These are phyloP conservation scores for Tapirus terrestris DNA, from an alignment of 2,113 vertebrate genomes.

Conservation along the genomic window DNA sequence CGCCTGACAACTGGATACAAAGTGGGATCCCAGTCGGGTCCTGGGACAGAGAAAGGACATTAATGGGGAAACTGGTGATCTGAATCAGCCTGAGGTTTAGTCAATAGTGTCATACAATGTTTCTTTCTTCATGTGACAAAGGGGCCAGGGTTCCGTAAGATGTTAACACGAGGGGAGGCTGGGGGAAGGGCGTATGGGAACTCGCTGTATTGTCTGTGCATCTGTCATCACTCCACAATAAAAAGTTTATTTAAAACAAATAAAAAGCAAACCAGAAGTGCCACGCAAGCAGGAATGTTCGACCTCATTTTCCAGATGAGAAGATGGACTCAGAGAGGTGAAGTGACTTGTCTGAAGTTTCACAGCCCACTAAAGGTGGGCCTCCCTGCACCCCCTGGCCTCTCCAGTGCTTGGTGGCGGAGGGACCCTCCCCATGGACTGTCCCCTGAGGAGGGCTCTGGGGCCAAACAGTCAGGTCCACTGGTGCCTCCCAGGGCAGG, in stretches of 20 bases:
- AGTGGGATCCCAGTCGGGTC: not conserved
- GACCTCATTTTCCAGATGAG: not conserved
- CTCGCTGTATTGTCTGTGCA: not conserved
- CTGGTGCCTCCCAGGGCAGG: not conserved
- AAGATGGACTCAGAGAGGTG: not conserved
- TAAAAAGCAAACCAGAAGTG: not conserved
- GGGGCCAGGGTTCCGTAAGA: fast-evolving
- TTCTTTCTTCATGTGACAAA: not conserved
- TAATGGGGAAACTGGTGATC: not conserved
- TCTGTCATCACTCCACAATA: not conserved
- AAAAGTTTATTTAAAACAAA: not conserved
- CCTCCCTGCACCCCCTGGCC: too few relatives aligned
- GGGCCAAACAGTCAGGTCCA: not conserved
- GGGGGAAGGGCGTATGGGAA: not conserved
- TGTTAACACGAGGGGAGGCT: not conserved
- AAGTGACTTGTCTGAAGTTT: not conserved
- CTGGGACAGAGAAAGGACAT: not conserved
- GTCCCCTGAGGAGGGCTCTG: not conserved
- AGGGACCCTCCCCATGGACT: not conserved
- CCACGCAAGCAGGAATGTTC: not conserved
- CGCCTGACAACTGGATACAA: too few relatives aligned
- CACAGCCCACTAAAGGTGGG: not conserved
- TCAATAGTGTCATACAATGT: fast-evolving
- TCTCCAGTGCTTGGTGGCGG: not conserved
- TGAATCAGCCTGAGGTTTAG: not conserved